Percentiles rank a stretch among this genome's conserved stretches.
Conservation (phyloP, 2,797 vertebrate genomes). For the Chromis chromis region DNA sequence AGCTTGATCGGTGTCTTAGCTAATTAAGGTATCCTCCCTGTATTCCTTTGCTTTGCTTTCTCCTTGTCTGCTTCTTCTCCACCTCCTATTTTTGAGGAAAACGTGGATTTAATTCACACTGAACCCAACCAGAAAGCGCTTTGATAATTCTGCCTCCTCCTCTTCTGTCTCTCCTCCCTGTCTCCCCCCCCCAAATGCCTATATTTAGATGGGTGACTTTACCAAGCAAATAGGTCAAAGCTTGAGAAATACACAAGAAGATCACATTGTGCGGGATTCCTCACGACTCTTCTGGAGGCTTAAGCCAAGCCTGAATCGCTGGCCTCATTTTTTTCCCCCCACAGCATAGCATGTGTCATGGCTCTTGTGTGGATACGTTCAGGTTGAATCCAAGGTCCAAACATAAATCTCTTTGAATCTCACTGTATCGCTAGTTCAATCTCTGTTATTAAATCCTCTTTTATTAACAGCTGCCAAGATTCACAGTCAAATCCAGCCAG, state of each 20-base stretch:
- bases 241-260: slow-evolving; percentile 65
- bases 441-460: slow-evolving; percentile 46
- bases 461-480: slow-evolving; percentile 33
- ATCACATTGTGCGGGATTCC: slow-evolving; percentile 53
- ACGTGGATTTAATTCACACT: slow-evolving; percentile 61
- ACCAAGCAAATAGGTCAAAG: slow-evolving; percentile 78
- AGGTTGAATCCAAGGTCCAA: slow-evolving; percentile 42
- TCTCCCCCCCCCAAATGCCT: slow-evolving; percentile 37
- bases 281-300: slow-evolving; percentile 36
- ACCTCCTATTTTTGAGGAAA: slow-evolving; percentile 13
- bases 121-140: slow-evolving; percentile 54
- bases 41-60: slow-evolving; percentile 36
- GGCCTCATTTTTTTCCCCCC: slow-evolving; percentile 23
- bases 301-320: slow-evolving; percentile 39
- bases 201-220: slow-evolving; percentile 77
- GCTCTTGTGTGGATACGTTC: slow-evolving; percentile 25
- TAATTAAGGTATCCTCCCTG: slow-evolving; percentile 42
- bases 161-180: slow-evolving; percentile 14
- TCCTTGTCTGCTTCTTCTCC: slow-evolving; percentile 23
- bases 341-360: not conserved
- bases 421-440: slow-evolving; percentile 33
- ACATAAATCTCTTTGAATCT: slow-evolving; percentile 38
- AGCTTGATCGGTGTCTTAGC: slow-evolving; percentile 37
- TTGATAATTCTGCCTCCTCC: slow-evolving; percentile 45
- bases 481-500: slow-evolving; percentile 28